A percentile compares a stretch with the other conserved stretches of the same genome.
Conservation (phyloP, 2,888 invertebrate genomes). For the Leuctra nigra region DNA sequence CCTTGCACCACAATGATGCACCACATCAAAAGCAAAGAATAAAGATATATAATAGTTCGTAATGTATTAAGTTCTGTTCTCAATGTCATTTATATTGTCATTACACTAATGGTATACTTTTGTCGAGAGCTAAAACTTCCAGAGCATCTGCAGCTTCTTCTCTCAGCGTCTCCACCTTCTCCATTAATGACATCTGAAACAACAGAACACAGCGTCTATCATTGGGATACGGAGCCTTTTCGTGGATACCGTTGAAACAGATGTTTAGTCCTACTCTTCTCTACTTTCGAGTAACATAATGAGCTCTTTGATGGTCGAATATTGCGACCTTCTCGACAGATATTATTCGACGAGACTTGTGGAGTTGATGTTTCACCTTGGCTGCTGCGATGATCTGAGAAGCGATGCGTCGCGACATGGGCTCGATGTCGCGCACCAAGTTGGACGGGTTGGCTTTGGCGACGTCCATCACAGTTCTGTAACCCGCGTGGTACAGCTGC, state of each 20-base stretch:
- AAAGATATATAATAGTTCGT: not conserved
- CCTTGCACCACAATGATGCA: too few relatives aligned
- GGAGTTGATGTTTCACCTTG: conserved; percentile 50
- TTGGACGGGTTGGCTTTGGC: conserved; percentile 62
- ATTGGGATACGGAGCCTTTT: too few relatives aligned
- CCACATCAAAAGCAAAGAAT: too few relatives aligned
- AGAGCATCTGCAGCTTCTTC: conserved; percentile 76
- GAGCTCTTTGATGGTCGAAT: too few relatives aligned
- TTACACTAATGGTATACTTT: not conserved
- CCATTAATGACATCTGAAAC: conserved; percentile 72
- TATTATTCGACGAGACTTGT: not conserved
- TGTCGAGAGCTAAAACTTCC: conserved; percentile 40
- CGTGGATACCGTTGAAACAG: too few relatives aligned
- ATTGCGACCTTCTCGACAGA: too few relatives aligned
- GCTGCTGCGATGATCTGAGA: conserved; percentile 80
- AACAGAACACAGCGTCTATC: not conserved
- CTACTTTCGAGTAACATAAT: too few relatives aligned
- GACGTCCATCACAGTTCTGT: conserved; percentile 64
- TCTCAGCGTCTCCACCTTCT: conserved; percentile 78
- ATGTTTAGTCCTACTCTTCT: too few relatives aligned
- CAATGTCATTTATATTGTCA: too few relatives aligned
- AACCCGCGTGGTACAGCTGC: conserved; percentile 79
- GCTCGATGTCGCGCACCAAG: conserved; percentile 57
- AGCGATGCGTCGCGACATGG: conserved; percentile 66
- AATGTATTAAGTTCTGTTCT: not conserved